Conservation (phyloP, 1,140 invertebrate genomes). For the Archivesica marissinica region DNA sequence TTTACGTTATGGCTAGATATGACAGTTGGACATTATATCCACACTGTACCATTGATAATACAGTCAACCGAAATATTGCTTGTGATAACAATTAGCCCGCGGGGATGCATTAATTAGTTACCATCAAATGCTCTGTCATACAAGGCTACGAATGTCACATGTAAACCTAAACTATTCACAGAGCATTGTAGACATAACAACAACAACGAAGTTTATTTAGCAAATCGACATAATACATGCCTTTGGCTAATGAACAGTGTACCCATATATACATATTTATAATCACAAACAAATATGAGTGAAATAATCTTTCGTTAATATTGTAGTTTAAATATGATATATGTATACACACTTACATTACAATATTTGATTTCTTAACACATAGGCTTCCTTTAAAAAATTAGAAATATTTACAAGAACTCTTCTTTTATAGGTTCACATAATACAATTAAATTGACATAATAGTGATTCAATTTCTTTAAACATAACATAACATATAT, state of each 20-base stretch:
- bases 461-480: background rate
- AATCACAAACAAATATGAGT: background rate
- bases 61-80: background rate
- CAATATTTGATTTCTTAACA: too few relatives aligned
- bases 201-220: background rate
- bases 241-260: background rate
- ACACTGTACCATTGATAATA: too few relatives aligned
- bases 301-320: background rate
- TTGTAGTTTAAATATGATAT: background rate
- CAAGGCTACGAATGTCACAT: background rate
- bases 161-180: background rate
- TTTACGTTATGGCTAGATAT: too few relatives aligned
- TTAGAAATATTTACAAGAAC: too few relatives aligned
- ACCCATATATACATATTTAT: too few relatives aligned
- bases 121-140: background rate
- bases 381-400: too few relatives aligned
- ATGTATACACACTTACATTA: background rate
- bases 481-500: background rate
- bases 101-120: conserved; percentile 7
- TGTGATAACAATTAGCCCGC: background rate
- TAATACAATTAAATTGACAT: background rate
- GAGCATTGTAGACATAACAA: background rate
- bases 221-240: background rate
- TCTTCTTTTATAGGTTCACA: too few relatives aligned
- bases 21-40: too few relatives aligned